phyloP scores from a whole-genome alignment of 2,113 vertebrate genomes.

The Myotis lucifugus region DNA sequence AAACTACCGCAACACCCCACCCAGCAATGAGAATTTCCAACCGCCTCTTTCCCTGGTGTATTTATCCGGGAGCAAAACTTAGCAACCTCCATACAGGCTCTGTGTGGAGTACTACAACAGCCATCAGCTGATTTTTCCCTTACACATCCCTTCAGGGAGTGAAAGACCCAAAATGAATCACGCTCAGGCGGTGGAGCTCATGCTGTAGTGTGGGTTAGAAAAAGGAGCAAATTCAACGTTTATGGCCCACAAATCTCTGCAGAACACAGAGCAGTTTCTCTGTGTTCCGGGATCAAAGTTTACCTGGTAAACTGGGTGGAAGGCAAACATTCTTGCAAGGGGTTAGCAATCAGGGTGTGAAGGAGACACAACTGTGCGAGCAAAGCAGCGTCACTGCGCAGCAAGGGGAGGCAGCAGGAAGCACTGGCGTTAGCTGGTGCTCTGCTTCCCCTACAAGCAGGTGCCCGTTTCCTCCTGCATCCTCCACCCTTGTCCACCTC shows the following conservation, averaged over 20 bases:
- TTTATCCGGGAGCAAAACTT: conserved; percentile 24
- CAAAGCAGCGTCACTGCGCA: not conserved
- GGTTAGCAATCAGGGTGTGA: accelerated
- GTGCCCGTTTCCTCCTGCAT: not conserved
- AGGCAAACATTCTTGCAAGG: not conserved
- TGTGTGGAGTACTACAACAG: not conserved
- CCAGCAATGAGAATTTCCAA: not conserved
- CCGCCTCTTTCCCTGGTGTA: not conserved
- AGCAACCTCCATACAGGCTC: not conserved
- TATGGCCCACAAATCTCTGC: not conserved
- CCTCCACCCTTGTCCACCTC: accelerated
- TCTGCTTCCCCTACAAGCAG: not conserved
- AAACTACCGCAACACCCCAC: not conserved
- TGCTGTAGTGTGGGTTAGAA: not conserved
- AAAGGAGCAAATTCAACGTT: not conserved
- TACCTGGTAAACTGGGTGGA: not conserved
- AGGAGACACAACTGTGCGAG: accelerated
- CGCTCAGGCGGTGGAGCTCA: not conserved
- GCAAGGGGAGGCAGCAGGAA: not conserved
- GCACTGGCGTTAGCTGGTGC: not conserved
- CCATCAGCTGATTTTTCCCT: not conserved
- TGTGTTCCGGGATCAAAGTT: not conserved
- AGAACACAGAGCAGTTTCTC: not conserved
- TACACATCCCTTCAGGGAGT: conserved; percentile 13
- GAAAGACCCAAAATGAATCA: not conserved